phyloP scores from a whole-genome alignment of 2,888 invertebrate species.

The Sesamia inferens region DNA sequence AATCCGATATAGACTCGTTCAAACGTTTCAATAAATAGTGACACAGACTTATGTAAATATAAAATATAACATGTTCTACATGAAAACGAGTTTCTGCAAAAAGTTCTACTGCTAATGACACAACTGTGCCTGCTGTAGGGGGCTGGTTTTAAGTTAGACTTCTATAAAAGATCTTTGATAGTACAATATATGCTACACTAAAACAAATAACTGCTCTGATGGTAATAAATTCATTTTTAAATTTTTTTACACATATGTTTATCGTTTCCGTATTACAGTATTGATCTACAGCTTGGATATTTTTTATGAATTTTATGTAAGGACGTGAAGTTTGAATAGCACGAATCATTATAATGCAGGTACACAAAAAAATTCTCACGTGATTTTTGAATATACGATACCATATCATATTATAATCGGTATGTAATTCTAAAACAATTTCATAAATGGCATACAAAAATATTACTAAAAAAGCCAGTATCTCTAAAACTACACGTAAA shows the following conservation, averaged over 20 bases:
- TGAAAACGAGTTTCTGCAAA: conserved; percentile 18
- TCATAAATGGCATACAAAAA: not conserved
- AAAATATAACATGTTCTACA: conserved; percentile 23
- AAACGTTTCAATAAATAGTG: conserved; percentile 1
- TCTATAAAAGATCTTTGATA: not conserved
- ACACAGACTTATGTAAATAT: conserved; percentile 11
- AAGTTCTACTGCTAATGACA: not conserved
- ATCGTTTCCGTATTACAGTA: not conserved
- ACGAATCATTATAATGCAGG: not conserved
- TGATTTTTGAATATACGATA: not conserved
- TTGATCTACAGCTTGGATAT: not conserved
- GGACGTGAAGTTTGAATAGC: conserved; percentile 15
- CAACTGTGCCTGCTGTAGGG: accelerated
- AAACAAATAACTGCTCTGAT: not conserved
- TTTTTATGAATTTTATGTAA: not conserved
- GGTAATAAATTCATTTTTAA: not conserved
- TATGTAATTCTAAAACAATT: too few relatives aligned
- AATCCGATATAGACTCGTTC: conserved; percentile 7
- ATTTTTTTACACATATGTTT: not conserved
- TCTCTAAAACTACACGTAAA: conserved; percentile 7
- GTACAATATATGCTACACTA: not conserved
- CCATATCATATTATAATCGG: accelerated
- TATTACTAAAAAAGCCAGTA: not conserved
- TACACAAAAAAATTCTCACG: not conserved
- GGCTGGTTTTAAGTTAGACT: accelerated